phyloP scores from a whole-genome alignment of 2,888 invertebrate species.

The Saturnia japonica region DNA sequence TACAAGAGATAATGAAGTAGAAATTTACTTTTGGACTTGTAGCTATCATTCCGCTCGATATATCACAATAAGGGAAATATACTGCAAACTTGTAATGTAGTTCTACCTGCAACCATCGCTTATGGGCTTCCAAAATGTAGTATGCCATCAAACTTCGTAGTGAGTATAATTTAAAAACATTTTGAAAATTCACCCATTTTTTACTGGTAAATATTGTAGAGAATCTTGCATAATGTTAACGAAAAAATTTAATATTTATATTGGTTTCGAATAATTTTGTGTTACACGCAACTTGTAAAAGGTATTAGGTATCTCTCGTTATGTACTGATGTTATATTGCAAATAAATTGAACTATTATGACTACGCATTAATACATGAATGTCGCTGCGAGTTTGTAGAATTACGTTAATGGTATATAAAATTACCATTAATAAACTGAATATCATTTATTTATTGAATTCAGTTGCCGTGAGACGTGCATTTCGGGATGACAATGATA shows the following conservation, averaged over 20 bases:
- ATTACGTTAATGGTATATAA: neutral
- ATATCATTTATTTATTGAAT: no score
- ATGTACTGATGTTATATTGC: neutral
- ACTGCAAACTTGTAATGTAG: conserved; percentile 54
- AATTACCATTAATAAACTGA: no score
- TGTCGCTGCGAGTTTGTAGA: neutral
- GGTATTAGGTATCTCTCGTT: neutral
- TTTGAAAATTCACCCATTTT: conserved; percentile 46
- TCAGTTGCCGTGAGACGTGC: no score
- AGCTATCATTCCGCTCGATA: conserved; percentile 59
- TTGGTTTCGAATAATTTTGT: neutral
- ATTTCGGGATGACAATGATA: no score
- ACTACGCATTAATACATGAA: neutral
- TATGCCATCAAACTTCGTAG: conserved; percentile 58
- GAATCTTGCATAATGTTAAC: conserved; percentile 30
- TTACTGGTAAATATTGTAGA: conserved; percentile 37
- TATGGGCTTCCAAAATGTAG: conserved; percentile 58
- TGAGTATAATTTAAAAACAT: conserved; percentile 43
- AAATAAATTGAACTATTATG: neutral
- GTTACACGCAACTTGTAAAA: no score
- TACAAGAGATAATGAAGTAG: no score
- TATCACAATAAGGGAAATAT: conserved; percentile 64
- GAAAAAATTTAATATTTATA: neutral
- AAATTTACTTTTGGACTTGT: conserved; percentile 51
- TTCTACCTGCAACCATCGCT: conserved; percentile 47